These are phyloP conservation scores for Macaca nemestrina DNA, from an alignment of 2,113 vertebrate species.

Conservation along the genomic window DNA sequence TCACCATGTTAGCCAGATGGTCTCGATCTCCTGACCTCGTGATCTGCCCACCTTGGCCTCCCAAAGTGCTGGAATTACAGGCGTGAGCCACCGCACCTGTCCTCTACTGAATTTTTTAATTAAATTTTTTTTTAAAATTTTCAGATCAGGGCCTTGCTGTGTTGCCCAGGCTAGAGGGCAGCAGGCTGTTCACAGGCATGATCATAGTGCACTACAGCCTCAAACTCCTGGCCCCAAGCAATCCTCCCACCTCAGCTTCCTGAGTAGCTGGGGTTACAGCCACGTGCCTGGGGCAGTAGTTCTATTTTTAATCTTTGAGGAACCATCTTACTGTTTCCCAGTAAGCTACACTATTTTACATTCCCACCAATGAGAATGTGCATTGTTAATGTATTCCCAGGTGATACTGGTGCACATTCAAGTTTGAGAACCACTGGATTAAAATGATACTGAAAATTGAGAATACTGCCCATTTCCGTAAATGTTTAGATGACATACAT, in stretches of 20 bases:
- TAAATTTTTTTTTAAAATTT: too few species aligned
- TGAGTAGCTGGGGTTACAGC: neutral
- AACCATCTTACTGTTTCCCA: neutral
- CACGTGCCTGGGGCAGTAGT: neutral
- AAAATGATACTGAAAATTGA: neutral
- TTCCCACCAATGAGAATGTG: neutral
- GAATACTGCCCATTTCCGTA: neutral
- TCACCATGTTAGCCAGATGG: too few species aligned
- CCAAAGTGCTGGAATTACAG: too few species aligned
- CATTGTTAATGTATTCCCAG: fast-evolving
- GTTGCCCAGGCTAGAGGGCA: neutral
- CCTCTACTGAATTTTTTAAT: too few species aligned
- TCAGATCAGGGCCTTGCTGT: too few species aligned
- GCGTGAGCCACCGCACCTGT: too few species aligned
- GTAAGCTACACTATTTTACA: neutral
- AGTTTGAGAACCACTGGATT: neutral
- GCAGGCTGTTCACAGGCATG: neutral
- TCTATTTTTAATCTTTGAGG: neutral
- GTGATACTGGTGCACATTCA: neutral
- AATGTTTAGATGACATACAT: neutral
- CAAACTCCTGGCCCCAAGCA: neutral
- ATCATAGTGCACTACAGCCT: neutral
- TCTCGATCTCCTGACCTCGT: too few species aligned
- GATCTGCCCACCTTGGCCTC: too few species aligned
- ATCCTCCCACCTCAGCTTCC: neutral